Evolutionary conservation across 2,797 vertebrate genomes (phyloP).

Genomic region (Aeoliscus strigatus): DNA sequence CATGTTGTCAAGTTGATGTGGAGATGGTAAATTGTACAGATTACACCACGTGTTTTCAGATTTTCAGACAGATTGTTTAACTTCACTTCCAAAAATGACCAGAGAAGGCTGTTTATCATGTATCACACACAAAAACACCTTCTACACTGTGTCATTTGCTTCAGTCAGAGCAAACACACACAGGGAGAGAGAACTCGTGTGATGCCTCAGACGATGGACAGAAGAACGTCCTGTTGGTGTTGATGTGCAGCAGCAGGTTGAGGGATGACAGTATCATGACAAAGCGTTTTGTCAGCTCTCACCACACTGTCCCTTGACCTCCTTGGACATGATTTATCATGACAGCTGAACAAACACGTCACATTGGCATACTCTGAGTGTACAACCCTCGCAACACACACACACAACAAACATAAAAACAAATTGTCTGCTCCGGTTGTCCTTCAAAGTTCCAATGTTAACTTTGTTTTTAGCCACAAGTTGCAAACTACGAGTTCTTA

Average conservation of each 20-base stretch:
- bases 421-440: slow-evolving; percentile 18
- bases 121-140: slow-evolving; percentile 18
- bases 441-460: neutral
- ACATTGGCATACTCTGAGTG: slow-evolving; percentile 23
- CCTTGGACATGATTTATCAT: slow-evolving; percentile 47
- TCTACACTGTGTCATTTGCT: slow-evolving; percentile 10
- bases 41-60: too few species aligned
- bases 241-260: slow-evolving; percentile 44
- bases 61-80: too few species aligned
- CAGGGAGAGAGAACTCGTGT: slow-evolving; percentile 9
- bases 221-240: slow-evolving; percentile 28
- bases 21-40: too few species aligned
- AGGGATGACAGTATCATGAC: slow-evolving; percentile 52
- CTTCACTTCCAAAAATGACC: too few species aligned
- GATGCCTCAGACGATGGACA: slow-evolving; percentile 15
- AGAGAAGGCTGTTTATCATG: slow-evolving; percentile 13
- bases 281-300: slow-evolving; percentile 46
- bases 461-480: neutral
- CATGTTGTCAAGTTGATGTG: too few species aligned
- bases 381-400: slow-evolving; percentile 3
- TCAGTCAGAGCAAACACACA: slow-evolving; percentile 22
- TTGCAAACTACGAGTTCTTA: neutral
- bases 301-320: slow-evolving; percentile 37
- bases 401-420: slow-evolving; percentile 29
- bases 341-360: slow-evolving; percentile 62